Base-by-base conservation (phyloP, 2,113 vertebrate genomes). In the Leptocoma aspasia region DNA sequence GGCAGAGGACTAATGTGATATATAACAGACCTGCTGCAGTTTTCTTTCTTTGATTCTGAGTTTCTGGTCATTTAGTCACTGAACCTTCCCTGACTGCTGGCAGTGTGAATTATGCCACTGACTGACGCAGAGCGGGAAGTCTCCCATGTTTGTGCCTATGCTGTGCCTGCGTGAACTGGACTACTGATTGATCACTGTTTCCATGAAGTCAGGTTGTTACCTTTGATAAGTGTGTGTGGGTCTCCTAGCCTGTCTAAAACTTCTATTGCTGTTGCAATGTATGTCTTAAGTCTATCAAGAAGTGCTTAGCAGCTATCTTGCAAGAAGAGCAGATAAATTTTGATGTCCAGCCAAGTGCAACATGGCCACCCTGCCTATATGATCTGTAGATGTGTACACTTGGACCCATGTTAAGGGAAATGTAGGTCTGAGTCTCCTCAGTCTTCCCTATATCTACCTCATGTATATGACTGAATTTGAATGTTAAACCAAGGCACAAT, bases 121-220 rank as follows among this genome's bases (percentile, higher is more conserved):
- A 49, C 17, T 49, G 49, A n/a, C 2, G 1, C 15, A 47, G 66
- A 52, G 33, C 24, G 31, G 24, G 33, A 47, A n/a, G 13, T 56
- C 7, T 71, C 53, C 53, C 10, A 1, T 60, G 27, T 60, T 56
- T 89, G 68, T 86, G 27, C 26, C 33, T 64, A 0, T 76, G 27
- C 57, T 82, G 10, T 86, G 35, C 24, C 35, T 0, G 0, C 56
- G 49, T 1, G 5, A 42, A 26, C 41, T 86, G 64, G 21, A 24
- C 31, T 73, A 7, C 59, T 65, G 68, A 21, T 35, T 64, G 68
- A 41, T 56, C 50, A 37, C 45, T 2, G 2, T 50, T 80, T 65
- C 68, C 44, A 1, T 49, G 45, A 69, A 53, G 24, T 27, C 28
- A 3, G 31, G 20, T 63, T 68, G 21, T 69, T 56, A n/a, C 9